A percentile compares a stretch with the other conserved stretches of the same genome.
Evolutionary conservation across 2,113 vertebrate genomes (phyloP).

Genomic region (Ictalurus punctatus): DNA sequence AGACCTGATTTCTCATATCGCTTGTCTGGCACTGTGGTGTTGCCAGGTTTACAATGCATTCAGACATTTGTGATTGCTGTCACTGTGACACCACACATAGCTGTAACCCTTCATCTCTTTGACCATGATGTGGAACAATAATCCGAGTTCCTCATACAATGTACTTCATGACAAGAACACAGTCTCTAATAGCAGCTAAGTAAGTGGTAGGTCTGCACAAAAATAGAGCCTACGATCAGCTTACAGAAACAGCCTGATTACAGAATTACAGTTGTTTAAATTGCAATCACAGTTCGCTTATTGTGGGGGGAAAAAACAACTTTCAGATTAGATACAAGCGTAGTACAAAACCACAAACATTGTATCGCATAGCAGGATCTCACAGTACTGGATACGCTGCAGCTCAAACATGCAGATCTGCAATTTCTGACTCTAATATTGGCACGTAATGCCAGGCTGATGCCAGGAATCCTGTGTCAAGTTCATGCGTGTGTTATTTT

Average conservation of each 20-base stretch:
- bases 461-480: constrained; percentile 63
- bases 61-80: constrained; percentile 39
- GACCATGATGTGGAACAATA: background rate
- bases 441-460: constrained; percentile 56
- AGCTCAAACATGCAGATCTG: constrained; percentile 44
- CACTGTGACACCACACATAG: constrained; percentile 52
- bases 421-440: constrained; percentile 52
- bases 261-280: background rate
- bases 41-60: constrained; percentile 27
- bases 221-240: background rate
- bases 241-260: background rate
- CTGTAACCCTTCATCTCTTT: constrained; percentile 35
- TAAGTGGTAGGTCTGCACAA: background rate
- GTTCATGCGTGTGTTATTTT: constrained; percentile 27
- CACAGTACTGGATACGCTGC: background rate
- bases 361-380: background rate
- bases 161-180: background rate
- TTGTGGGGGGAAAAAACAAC: background rate
- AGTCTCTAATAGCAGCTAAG: no score
- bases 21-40: constrained; percentile 45
- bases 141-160: background rate
- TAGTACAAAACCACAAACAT: background rate
- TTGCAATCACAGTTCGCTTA: background rate
- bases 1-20: background rate
- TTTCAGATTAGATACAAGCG: background rate